These are phyloP conservation scores for Ceyx erithaca DNA, from an alignment of 2,797 vertebrate genomes.

Conservation along the genomic window DNA sequence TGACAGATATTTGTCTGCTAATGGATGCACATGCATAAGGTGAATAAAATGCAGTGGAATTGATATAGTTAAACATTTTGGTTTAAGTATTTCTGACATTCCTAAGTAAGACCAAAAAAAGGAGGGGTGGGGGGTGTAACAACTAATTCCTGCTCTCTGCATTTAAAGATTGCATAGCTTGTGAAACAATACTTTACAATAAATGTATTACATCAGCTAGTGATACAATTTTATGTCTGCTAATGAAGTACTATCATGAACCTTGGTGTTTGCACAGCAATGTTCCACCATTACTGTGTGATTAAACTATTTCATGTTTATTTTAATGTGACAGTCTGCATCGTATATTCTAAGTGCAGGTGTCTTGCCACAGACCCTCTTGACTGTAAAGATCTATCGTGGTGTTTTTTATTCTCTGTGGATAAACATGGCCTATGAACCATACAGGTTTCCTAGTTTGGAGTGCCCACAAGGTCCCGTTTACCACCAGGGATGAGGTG, in stretches of 20 bases:
- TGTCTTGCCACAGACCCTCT: conserved; percentile 36
- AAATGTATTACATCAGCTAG: neutral
- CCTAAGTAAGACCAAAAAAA: neutral
- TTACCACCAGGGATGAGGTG: neutral
- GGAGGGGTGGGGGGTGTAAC: accelerated
- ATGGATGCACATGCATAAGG: neutral
- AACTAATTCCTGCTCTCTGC: neutral
- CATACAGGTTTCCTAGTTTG: neutral
- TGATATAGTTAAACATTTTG: neutral
- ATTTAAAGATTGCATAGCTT: neutral
- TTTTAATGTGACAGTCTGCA: neutral
- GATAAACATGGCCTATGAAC: neutral
- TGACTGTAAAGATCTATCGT: neutral
- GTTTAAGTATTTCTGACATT: neutral
- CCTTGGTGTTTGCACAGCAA: neutral
- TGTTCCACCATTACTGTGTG: neutral
- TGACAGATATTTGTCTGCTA: neutral
- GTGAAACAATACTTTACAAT: neutral
- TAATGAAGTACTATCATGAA: neutral
- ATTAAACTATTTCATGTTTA: neutral
- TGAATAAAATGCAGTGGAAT: neutral
- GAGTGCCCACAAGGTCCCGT: neutral
- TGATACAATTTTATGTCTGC: neutral
- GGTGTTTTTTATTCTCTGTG: neutral
- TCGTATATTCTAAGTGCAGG: neutral